Evolutionary conservation across 2,888 invertebrate species (phyloP).

Genomic region (Drosophila neoperkinsi): DNA sequence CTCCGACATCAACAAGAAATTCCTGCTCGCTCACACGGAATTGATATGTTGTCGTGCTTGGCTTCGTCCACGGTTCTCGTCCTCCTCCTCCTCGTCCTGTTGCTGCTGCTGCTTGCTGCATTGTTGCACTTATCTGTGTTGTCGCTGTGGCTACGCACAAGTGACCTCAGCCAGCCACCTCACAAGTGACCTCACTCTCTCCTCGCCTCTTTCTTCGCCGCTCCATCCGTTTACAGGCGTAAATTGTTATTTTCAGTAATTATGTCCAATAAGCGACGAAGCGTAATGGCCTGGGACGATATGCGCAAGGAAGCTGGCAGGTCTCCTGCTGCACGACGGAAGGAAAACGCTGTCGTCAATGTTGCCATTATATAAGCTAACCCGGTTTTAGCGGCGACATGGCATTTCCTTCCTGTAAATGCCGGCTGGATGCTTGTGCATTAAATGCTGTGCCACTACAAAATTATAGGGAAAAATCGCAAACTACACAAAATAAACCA

Average conservation of each 20-base stretch:
- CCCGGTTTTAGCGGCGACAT: constrained; percentile 79
- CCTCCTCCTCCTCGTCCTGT: not conserved
- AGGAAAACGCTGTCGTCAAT: constrained; percentile 77
- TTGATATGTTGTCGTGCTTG: constrained; percentile 65
- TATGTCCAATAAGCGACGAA: constrained; percentile 78
- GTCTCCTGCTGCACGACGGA: constrained; percentile 39
- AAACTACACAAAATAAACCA: constrained; percentile 40
- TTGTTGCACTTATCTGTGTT: constrained; percentile 72
- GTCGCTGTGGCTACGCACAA: constrained; percentile 72
- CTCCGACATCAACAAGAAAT: constrained; percentile 55
- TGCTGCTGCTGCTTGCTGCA: constrained; percentile 26
- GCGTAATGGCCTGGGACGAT: constrained; percentile 50
- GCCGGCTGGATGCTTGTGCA: constrained; percentile 47
- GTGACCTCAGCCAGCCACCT: constrained; percentile 36
- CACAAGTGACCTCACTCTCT: not conserved
- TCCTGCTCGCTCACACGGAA: constrained; percentile 69
- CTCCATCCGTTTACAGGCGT: constrained; percentile 43
- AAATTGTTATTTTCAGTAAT: constrained; percentile 80
- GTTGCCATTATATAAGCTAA: constrained; percentile 78
- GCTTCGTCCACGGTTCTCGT: constrained; percentile 2
- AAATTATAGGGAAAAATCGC: constrained; percentile 52
- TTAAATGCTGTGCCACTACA: constrained; percentile 62
- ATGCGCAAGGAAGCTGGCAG: constrained; percentile 7
- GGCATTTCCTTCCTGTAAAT: constrained; percentile 69
- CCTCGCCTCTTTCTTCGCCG: not conserved